phyloP scores from a whole-genome alignment of 2,113 vertebrate species.

The Zingel zingel region DNA sequence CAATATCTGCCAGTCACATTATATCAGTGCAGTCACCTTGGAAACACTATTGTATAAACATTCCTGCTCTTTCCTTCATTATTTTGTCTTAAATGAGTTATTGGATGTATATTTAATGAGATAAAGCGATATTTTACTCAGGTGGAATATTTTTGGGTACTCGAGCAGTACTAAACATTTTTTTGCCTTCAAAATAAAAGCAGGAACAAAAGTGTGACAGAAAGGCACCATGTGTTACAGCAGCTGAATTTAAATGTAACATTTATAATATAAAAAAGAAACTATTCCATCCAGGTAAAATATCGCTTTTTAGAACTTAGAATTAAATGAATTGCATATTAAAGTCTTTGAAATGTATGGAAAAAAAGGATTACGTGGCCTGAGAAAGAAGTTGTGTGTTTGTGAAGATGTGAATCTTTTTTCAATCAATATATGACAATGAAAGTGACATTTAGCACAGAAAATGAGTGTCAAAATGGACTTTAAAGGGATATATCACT shows the following conservation, averaged over 20 bases:
- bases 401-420: conserved; percentile 35
- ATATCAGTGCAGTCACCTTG: not conserved
- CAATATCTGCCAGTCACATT: conserved; percentile 2
- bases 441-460: conserved; percentile 52
- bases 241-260: not conserved
- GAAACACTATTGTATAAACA: conserved; percentile 30
- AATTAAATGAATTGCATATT: conserved; percentile 17
- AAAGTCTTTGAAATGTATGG: conserved; percentile 35
- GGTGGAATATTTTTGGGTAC: not conserved
- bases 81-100: not conserved
- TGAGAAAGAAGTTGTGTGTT: conserved; percentile 23
- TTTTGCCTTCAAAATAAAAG: conserved; percentile 6
- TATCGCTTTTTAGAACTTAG: conserved; percentile 21
- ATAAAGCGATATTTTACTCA: conserved; percentile 40
- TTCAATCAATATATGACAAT: conserved; percentile 23
- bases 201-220: not conserved
- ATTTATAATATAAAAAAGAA: not conserved
- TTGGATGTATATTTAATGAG: conserved; percentile 14
- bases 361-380: conserved; percentile 15
- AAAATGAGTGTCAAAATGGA: not conserved
- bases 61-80: conserved; percentile 1
- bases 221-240: not conserved
- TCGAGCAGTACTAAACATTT: not conserved
- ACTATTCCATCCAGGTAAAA: conserved; percentile 16
- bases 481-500: conserved; percentile 38